A percentile compares a stretch with the other conserved stretches of the same genome.
Evolutionary conservation across 2,888 invertebrate species (phyloP).

Genomic region (Hesperia comma): DNA sequence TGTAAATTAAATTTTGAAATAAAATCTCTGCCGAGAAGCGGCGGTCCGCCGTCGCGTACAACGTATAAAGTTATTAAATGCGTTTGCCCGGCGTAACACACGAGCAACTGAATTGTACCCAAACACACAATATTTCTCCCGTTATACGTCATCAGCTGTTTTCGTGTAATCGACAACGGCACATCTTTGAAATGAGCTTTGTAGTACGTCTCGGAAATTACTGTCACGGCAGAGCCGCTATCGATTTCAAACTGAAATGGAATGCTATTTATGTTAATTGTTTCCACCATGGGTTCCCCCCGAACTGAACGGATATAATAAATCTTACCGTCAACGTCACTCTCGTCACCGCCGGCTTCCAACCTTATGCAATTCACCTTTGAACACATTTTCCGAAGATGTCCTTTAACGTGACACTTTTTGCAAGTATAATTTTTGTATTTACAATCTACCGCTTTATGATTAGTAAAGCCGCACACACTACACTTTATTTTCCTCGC

Average conservation of each 20-base stretch:
- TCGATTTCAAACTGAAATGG: conserved; percentile 39
- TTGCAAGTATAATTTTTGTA: conserved; percentile 42
- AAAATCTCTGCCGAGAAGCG: conserved; percentile 44
- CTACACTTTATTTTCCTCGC: conserved; percentile 14
- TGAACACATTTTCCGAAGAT: conserved; percentile 42
- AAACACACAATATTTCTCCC: conserved; percentile 38
- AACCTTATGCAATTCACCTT: conserved; percentile 33
- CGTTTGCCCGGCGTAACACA: conserved; percentile 35
- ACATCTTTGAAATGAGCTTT: conserved; percentile 38
- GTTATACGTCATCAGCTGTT: too few relatives aligned
- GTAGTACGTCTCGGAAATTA: conserved; percentile 38
- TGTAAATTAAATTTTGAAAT: conserved; percentile 41
- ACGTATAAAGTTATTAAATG: conserved; percentile 40
- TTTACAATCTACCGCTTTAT: conserved; percentile 42
- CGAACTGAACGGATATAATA: conserved; percentile 34
- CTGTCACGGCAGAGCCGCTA: conserved; percentile 43
- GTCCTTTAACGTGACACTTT: conserved; percentile 43
- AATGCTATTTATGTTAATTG: conserved; percentile 26
- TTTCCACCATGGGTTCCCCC: conserved; percentile 41
- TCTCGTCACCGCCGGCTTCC: conserved; percentile 21
- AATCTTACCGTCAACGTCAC: conserved; percentile 27
- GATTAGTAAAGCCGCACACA: conserved; percentile 44
- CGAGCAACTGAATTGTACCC: conserved; percentile 31
- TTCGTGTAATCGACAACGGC: conserved; percentile 39
- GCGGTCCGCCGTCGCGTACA: conserved; percentile 43